These are phyloP conservation scores for Dendrocincla fuliginosa DNA, from an alignment of 2,797 vertebrate species.

Conservation along the genomic window DNA sequence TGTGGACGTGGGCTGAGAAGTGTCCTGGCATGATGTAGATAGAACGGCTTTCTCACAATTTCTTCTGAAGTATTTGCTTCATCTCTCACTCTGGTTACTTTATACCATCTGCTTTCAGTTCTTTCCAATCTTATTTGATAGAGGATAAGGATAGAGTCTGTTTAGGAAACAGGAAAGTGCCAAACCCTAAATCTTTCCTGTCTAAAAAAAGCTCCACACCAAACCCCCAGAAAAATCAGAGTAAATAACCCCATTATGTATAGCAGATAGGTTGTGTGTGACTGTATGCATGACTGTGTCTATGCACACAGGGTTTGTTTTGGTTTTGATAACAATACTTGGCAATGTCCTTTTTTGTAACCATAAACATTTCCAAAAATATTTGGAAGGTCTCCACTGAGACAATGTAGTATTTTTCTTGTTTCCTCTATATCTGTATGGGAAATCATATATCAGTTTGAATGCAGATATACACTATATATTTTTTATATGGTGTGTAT, in stretches of 20 bases:
- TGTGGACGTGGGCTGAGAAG: conserved; percentile 2
- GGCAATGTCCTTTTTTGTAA: neutral
- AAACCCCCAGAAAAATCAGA: neutral
- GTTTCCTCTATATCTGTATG: neutral
- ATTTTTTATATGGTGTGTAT: neutral
- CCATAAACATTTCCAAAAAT: neutral
- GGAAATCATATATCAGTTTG: neutral
- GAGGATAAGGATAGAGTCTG: neutral
- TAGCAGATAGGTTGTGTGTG: neutral
- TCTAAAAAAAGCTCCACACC: neutral
- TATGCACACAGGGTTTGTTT: neutral
- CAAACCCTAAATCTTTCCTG: neutral
- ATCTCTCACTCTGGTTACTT: neutral
- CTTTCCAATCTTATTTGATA: neutral
- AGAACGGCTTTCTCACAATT: neutral
- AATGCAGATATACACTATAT: neutral
- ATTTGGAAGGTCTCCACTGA: neutral
- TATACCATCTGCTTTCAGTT: conserved; percentile 4
- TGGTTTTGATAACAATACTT: neutral
- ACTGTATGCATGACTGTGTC: too few relatives aligned
- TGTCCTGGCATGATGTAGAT: neutral
- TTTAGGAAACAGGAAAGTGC: neutral
- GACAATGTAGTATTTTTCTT: neutral
- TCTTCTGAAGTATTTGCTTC: neutral
- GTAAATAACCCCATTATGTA: neutral